Evolutionary conservation across 2,888 invertebrate genomes (phyloP), one percentile per base, ranked within the genome.

Genomic region (Ptychoptera contaminata): DNA sequence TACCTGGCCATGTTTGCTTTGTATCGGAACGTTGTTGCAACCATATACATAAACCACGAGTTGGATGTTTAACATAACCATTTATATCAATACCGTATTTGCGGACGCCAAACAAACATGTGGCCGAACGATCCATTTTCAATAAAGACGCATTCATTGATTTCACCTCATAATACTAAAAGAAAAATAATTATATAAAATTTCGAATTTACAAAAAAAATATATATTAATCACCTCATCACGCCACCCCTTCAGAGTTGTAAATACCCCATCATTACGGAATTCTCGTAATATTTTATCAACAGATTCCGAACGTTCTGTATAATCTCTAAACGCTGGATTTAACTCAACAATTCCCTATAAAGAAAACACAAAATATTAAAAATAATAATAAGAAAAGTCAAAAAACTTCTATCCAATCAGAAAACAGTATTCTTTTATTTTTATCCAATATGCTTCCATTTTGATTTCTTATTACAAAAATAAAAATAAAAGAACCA

Each of bases 81-180:
- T 90, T 93, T 47, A 96, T 87, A 62, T 92, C 91, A 44, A 92
- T 87, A 16, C 94, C 94, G 67, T 91, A 94, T 64, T 88, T 88
- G 53, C 87, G 77, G 54, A 92, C 85, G 43, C 94, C 94, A 70
- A 96, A 92, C 44, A 94, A 67, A 72, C 92, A 88, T 48, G 91
- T 85, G 46, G 91, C 93, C 47, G 90, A 86, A 51, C 94, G 74
- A 62, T 94, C 94, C 84, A 94, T 88, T 61, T 83, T 82, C 54
- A 76, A 58, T 29, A 76, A 59, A 8, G 42, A 35, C 52, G 70
- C 72, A 55, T 71, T 67, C 48, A 71, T 71, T 48, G 80, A 76
- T 59, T 83, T 80, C n/a, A 93, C 88, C 66, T 88, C 87, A 63
- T 85, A 91, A 67, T 82, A 86, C 82, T 85, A 60, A 48, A 71